Evolutionary conservation across 2,888 invertebrate species (phyloP).

Genomic region (Oscheius onirici): DNA sequence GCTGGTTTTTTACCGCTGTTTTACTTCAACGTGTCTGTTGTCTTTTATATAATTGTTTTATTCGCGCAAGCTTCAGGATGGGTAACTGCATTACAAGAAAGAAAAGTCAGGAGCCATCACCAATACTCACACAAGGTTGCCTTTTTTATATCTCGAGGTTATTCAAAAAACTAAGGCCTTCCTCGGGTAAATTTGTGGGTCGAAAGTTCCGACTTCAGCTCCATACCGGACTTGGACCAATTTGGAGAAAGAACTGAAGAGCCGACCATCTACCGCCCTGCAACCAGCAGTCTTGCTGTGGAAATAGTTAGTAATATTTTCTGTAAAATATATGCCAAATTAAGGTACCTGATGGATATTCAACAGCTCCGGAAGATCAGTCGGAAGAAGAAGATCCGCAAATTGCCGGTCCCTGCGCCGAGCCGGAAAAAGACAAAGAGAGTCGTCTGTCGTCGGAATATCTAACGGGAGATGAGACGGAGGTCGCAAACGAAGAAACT

Average conservation of each 20-base stretch:
- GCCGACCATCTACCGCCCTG: not conserved
- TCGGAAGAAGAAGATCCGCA: conserved; percentile 14
- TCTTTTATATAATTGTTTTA: no score
- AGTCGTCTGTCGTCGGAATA: conserved; percentile 3
- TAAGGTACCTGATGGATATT: conserved; percentile 15
- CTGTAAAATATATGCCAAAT: not conserved
- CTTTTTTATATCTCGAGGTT: not conserved
- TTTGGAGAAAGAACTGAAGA: not conserved
- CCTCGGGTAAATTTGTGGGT: conserved; percentile 2
- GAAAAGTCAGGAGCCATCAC: no score
- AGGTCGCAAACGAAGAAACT: not conserved
- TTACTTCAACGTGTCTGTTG: no score
- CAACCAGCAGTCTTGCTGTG: not conserved
- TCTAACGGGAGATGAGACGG: conserved; percentile 4
- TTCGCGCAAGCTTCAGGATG: no score
- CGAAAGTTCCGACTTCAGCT: not conserved
- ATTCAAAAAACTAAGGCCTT: conserved; percentile 2
- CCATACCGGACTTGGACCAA: conserved; percentile 12
- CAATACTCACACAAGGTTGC: no score
- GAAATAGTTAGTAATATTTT: not conserved
- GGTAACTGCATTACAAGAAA: no score
- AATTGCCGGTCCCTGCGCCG: not conserved
- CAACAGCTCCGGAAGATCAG: conserved; percentile 12
- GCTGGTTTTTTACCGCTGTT: not conserved
- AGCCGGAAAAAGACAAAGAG: conserved; percentile 4